Base-by-base conservation (phyloP, 1,140 invertebrate genomes). In the Steinernema feltiae region DNA sequence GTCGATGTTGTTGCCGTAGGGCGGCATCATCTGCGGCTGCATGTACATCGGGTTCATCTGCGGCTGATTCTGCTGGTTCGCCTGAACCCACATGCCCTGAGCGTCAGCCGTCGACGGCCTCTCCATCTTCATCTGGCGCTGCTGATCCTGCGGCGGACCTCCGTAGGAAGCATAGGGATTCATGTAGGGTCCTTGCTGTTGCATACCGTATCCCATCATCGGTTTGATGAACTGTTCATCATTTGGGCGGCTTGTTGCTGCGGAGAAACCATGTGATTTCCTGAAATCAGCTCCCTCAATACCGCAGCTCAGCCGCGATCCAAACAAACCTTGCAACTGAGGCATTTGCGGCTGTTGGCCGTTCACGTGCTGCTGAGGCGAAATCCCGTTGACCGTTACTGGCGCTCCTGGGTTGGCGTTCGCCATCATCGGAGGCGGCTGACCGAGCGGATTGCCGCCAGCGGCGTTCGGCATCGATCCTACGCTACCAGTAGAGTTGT, bases 341-440 rank as follows among this genome's bases (percentile, higher is more conserved):
- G 53, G 24, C 12, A 3, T 3, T 27, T 63, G 53, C 53, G 7
- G 53, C 12, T 7, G n/a, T 27, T 27, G 41, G 32, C 31, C 30
- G 32, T n/a, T 30, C 35, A 21, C 17, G 24, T 69, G 30, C 32
- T 77, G 53, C 30, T 30, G 18, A 30, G 73, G 21, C 32, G 46
- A 30, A 35, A 79, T 32, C 32, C 78, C 82, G 53, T 48, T 80
- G 17, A 21, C 78, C 21, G 72, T 32, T 63, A 29, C 30, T 76
- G 70, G 15, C 74, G 70, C 32, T 53, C 29, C 2, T 63, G 53
- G 30, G 21, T 12, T 17, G 30, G 46, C 30, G 21, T 12, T 17
- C 18, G 18, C 35, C 69, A 82, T 78, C 72, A 85, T 79, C 46
- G 82, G 82, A 27, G 82, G 82, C 32, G 82, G 82, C 71, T 83